Evolutionary conservation across 2,888 invertebrate species (phyloP).

Genomic region (Habroteleia sp.): DNA sequence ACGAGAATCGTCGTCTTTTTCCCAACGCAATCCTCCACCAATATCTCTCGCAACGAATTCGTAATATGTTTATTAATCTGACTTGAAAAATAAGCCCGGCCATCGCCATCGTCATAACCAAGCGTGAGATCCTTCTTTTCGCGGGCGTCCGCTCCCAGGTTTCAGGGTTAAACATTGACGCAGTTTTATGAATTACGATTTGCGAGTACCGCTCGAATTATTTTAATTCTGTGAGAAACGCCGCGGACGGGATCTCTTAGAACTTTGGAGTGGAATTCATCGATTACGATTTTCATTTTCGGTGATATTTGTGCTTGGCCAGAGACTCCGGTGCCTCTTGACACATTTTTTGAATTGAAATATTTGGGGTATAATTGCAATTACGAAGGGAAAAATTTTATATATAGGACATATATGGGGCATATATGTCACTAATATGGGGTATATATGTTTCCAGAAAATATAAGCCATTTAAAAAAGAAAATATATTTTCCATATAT

Average conservation of each 20-base stretch:
- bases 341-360: too few species aligned
- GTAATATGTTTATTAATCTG: slow-evolving; percentile 71
- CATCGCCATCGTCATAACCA: slow-evolving; percentile 42
- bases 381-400: too few species aligned
- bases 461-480: too few species aligned
- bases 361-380: too few species aligned
- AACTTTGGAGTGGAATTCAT: too few species aligned
- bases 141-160: slow-evolving; percentile 20
- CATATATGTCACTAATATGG: too few species aligned
- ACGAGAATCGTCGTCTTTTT: slow-evolving; percentile 65
- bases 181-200: slow-evolving; percentile 19
- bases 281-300: too few species aligned
- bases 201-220: slow-evolving; percentile 7
- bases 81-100: slow-evolving; percentile 14
- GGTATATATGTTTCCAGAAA: too few species aligned
- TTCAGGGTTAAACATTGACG: slow-evolving; percentile 19
- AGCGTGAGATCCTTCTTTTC: slow-evolving; percentile 48
- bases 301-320: too few species aligned
- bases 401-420: too few species aligned
- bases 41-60: slow-evolving; percentile 47
- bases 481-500: too few species aligned
- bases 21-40: slow-evolving; percentile 39
- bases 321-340: too few species aligned
- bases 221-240: slow-evolving; percentile 3
- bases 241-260: not conserved